Percentiles rank a stretch among this genome's conserved stretches.
Conservation (phyloP, 1,140 invertebrate genomes). For the Orius insidiosus region DNA sequence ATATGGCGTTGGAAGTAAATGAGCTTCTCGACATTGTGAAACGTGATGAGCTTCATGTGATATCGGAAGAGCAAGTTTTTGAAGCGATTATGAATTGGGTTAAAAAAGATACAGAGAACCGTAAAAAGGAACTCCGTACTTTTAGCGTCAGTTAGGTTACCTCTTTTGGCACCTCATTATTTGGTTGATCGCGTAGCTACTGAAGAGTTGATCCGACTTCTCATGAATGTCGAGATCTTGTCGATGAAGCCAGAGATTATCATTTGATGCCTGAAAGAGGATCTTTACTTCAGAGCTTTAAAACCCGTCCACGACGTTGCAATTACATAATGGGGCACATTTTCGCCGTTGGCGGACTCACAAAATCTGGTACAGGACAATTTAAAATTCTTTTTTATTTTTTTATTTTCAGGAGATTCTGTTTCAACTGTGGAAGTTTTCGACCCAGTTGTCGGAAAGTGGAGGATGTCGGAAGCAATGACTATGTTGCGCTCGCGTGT, state of each 20-base stretch:
- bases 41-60: conserved; percentile 62
- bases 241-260: conserved; percentile 72
- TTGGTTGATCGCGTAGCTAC: conserved; percentile 65
- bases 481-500: conserved; percentile 66
- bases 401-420: conserved; percentile 43
- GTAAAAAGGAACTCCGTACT: conserved; percentile 47
- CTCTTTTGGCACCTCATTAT: conserved; percentile 65
- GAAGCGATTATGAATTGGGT: conserved; percentile 72
- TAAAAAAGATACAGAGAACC: conserved; percentile 41
- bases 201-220: conserved; percentile 63
- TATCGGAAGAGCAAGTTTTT: conserved; percentile 50
- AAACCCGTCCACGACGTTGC: conserved; percentile 55
- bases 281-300: conserved; percentile 53
- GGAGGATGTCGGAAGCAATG: conserved; percentile 71
- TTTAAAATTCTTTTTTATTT: too few relatives aligned
- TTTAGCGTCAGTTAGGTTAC: conserved; percentile 57
- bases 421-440: conserved; percentile 75
- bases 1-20: conserved; percentile 40
- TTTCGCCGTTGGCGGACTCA: conserved; percentile 74
- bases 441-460: conserved; percentile 52
- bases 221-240: conserved; percentile 57
- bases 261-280: conserved; percentile 71
- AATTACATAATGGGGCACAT: conserved; percentile 62
- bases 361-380: conserved; percentile 43
- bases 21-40: conserved; percentile 56